Base-by-base conservation (phyloP, 1,140 invertebrate species). In the Cotesia typhae region DNA sequence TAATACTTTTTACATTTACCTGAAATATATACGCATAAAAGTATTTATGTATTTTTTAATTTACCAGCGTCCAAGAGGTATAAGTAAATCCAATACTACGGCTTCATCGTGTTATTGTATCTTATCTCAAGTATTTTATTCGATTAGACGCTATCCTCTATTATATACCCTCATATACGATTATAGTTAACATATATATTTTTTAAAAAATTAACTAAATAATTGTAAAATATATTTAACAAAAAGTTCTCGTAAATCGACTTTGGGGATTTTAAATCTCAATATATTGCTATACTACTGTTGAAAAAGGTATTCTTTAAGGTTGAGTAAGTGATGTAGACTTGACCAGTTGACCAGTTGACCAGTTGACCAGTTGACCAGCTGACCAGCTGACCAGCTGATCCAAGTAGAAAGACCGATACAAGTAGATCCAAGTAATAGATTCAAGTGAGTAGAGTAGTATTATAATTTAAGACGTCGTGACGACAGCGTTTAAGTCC, bases 391-490 rank as follows among this genome's bases (percentile, higher is more conserved):
- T 14, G 41, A 7, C 6, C 41, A 41, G 41, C 20, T 28, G 41
- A 41, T 5, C 10, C 59, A 41, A 59, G 10, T 14, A 69, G 41
- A 61, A 28, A 28, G 2, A 28, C 20, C 20, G 20, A 28, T 28
- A 1, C 28, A 3, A 28, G 28, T 28, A 28, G 28, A 28, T 28
- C 0, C 28, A 28, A 28, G 28, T 28, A 28, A 28, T 17, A 17
- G 28, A 28, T 28, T 28, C 28, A 28, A 28, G 28, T 28, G 28
- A 28, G 36, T 38, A 17, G 37, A 69, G 60, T 41, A 60, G 53
- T 51, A 70, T 57, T 79, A 79, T 73, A 76, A 80, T 72, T 71
- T 75, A 74, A 71, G 71, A 70, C 71, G 64, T 70, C 67, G 70
- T 72, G 72, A 76, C 69, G 71, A 47, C 64, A 20, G 59, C 61